Conservation (phyloP, 1,140 invertebrate genomes). For the Heliconius hermathena region DNA sequence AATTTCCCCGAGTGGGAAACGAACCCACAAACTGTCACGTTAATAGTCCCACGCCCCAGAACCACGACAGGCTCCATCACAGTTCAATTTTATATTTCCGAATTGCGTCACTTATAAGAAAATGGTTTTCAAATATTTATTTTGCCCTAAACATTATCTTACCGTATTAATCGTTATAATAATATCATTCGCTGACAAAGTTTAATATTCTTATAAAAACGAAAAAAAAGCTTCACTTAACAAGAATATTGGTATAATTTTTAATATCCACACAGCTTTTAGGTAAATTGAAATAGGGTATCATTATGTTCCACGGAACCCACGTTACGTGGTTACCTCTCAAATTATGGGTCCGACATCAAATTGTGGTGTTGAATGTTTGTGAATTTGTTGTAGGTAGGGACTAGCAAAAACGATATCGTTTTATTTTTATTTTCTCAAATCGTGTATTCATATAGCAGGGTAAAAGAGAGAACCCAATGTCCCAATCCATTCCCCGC, state of each 20-base stretch:
- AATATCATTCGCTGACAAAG: neutral
- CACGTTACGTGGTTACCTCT: neutral
- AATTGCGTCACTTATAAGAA: too few species aligned
- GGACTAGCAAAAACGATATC: constrained; percentile 25
- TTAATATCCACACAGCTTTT: neutral
- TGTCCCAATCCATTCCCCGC: too few species aligned
- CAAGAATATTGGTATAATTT: neutral
- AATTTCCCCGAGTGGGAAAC: too few species aligned
- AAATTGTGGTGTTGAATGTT: constrained; percentile 34
- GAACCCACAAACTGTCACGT: too few species aligned
- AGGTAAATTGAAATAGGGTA: neutral
- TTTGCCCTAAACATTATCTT: neutral
- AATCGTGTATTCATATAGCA: constrained; percentile 13
- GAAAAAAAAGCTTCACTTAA: neutral
- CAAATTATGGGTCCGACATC: neutral
- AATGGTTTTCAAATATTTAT: too few species aligned
- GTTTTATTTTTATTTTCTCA: constrained; percentile 35
- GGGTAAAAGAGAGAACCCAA: too few species aligned
- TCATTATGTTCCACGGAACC: neutral
- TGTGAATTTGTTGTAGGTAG: constrained; percentile 27
- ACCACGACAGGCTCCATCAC: too few species aligned
- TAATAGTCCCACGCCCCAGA: too few species aligned
- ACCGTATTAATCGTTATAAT: neutral
- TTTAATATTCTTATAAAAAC: neutral
- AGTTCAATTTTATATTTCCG: too few species aligned